These are phyloP conservation scores for Syrrhaptes paradoxus DNA, from an alignment of 2,113 vertebrate species.

Conservation along the genomic window DNA sequence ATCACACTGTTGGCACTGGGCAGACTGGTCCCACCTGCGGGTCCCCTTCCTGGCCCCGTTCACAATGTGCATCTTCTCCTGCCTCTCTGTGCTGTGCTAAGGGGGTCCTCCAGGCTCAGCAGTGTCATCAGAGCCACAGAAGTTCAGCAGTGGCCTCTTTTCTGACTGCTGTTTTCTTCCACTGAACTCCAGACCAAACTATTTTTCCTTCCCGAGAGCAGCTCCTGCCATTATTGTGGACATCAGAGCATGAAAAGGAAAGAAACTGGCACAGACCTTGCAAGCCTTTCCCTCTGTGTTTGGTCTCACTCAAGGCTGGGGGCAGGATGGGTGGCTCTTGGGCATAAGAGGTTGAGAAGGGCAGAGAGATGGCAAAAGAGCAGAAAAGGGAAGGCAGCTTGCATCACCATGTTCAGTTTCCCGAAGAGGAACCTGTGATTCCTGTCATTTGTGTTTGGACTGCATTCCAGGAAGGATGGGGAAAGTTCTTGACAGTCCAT, in stretches of 20 bases:
- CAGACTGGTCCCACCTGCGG: background rate
- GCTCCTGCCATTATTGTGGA: background rate
- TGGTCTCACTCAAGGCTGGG: background rate
- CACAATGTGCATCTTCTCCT: accelerated
- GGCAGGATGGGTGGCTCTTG: background rate
- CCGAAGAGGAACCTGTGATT: accelerated
- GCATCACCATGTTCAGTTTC: background rate
- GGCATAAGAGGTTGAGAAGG: background rate
- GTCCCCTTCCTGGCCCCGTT: background rate
- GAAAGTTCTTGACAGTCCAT: background rate
- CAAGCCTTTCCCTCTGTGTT: background rate
- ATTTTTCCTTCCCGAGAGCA: accelerated
- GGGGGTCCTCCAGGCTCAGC: background rate
- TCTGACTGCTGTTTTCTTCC: background rate
- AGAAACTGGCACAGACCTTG: background rate
- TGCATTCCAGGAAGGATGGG: background rate
- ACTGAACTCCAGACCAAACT: background rate
- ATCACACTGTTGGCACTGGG: background rate
- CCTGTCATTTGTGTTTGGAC: background rate
- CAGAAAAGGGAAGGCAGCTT: background rate
- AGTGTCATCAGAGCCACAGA: background rate
- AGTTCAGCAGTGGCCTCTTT: background rate
- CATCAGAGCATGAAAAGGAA: background rate
- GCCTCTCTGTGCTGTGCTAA: background rate
- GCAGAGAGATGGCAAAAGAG: background rate